Evolutionary conservation across 2,888 invertebrate genomes (phyloP).

Genomic region (Sthenelais limicola): DNA sequence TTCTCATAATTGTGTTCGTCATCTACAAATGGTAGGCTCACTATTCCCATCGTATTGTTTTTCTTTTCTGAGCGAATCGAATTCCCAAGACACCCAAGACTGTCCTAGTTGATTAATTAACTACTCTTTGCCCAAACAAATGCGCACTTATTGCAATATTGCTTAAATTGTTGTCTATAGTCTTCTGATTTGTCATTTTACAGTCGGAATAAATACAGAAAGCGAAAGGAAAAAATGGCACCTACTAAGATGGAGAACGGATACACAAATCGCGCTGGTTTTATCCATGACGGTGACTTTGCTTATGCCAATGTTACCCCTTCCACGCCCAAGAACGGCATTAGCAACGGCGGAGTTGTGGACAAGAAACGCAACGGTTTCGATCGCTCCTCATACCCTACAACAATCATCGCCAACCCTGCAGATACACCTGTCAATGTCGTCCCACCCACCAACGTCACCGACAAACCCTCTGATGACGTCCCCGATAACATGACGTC

Average conservation of each 20-base stretch:
- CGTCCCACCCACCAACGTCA: slow-evolving; percentile 4
- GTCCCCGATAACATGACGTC: slow-evolving; percentile 24
- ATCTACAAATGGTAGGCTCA: slow-evolving; percentile 12
- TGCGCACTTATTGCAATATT: too few relatives aligned
- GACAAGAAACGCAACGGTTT: too few relatives aligned
- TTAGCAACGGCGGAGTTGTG: too few relatives aligned
- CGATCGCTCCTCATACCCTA: too few relatives aligned
- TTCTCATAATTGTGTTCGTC: not conserved
- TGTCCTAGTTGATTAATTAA: too few relatives aligned
- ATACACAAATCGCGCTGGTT: slow-evolving; percentile 12
- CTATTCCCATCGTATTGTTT: too few relatives aligned
- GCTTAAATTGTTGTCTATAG: too few relatives aligned
- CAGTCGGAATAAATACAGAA: too few relatives aligned
- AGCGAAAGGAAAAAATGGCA: slow-evolving; percentile 20
- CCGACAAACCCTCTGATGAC: not conserved
- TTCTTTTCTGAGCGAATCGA: too few relatives aligned
- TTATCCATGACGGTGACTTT: slow-evolving; percentile 30
- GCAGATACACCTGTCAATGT: slow-evolving; percentile 5
- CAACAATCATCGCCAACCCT: slow-evolving; percentile 13
- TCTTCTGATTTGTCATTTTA: too few relatives aligned
- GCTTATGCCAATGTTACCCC: not conserved
- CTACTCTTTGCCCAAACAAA: too few relatives aligned
- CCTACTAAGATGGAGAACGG: slow-evolving; percentile 27
- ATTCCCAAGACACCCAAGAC: too few relatives aligned
- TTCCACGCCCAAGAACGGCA: not conserved